Conservation (phyloP, 2,888 invertebrate species). For the Leptinotarsa juncta region DNA sequence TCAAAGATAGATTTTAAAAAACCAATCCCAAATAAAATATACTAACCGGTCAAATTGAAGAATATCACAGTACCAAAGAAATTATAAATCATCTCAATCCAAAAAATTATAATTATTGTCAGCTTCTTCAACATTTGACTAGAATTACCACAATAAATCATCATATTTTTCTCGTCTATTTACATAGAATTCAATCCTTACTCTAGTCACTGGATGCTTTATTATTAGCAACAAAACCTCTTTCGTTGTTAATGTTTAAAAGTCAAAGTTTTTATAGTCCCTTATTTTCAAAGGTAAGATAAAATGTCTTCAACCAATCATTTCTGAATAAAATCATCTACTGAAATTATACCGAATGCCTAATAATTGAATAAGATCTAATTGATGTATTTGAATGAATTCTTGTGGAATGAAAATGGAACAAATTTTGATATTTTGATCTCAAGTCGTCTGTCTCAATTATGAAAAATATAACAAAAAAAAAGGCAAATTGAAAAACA, state of each 20-base stretch:
- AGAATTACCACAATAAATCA: constrained; percentile 42
- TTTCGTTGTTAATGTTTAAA: constrained; percentile 16
- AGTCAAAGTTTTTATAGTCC: neutral
- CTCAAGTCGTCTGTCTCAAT: too few species aligned
- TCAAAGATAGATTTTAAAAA: neutral
- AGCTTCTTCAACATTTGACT: constrained; percentile 54
- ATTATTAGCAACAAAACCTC: neutral
- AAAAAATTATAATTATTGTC: constrained; percentile 55
- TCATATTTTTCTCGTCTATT: constrained; percentile 10
- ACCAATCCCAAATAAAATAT: neutral
- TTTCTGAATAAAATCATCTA: neutral
- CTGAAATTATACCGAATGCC: neutral
- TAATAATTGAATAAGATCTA: neutral
- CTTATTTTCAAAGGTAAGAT: too few species aligned
- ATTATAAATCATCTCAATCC: constrained; percentile 48
- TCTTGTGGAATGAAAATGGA: too few species aligned
- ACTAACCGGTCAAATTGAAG: constrained; percentile 23
- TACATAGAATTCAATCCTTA: constrained; percentile 23
- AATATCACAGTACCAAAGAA: constrained; percentile 57
- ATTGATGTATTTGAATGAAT: neutral
- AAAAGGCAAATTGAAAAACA: too few species aligned
- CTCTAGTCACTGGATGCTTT: constrained; percentile 4
- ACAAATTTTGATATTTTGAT: too few species aligned
- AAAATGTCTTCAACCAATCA: too few species aligned
- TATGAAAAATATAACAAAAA: too few species aligned